phyloP scores from a whole-genome alignment of 2,888 invertebrate genomes.

The Lithophane leautieri region DNA sequence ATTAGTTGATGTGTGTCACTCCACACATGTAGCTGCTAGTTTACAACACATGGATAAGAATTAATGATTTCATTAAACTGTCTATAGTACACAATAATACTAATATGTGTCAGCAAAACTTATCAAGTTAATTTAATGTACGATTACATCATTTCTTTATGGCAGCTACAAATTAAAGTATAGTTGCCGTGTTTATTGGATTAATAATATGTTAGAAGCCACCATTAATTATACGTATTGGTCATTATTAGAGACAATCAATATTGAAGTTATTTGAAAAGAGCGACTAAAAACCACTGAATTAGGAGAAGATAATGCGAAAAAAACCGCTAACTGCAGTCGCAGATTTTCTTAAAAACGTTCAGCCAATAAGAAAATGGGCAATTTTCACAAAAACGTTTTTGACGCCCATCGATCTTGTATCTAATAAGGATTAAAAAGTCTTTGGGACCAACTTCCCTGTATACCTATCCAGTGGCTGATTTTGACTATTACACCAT shows the following conservation, averaged over 20 bases:
- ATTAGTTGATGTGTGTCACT: constrained; percentile 50
- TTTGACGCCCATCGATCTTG: neutral
- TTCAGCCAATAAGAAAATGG: neutral
- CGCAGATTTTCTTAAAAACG: neutral
- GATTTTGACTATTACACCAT: neutral
- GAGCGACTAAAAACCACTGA: neutral
- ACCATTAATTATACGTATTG: neutral
- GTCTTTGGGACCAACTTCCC: neutral
- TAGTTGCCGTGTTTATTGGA: constrained; percentile 4
- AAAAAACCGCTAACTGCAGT: neutral
- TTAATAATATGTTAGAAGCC: neutral
- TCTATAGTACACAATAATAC: constrained; percentile 2
- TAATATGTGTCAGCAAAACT: constrained; percentile 31
- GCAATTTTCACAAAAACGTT: too few relatives aligned
- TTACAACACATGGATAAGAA: constrained; percentile 41
- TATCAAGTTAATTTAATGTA: constrained; percentile 17
- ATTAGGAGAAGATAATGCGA: neutral
- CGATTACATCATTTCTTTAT: constrained; percentile 35
- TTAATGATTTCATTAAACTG: constrained; percentile 39
- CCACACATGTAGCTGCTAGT: constrained; percentile 47
- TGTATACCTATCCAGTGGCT: neutral
- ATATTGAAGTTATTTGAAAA: neutral
- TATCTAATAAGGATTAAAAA: neutral
- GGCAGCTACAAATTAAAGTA: neutral
- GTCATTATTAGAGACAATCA: neutral